Conservation (phyloP, 2,888 invertebrate genomes). For the Drosophila yooni region DNA sequence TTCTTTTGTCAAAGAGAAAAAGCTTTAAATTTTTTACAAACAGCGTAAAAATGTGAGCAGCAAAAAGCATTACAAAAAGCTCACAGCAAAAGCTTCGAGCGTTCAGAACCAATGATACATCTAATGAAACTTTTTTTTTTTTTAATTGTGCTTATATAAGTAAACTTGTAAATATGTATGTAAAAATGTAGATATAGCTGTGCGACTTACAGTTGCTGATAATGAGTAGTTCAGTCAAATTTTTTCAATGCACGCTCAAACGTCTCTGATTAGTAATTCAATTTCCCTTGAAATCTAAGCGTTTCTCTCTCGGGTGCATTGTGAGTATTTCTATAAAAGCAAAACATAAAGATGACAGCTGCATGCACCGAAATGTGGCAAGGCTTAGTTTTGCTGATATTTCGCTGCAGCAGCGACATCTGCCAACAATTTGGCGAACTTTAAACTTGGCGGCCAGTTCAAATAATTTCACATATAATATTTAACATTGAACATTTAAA, state of each 20-base stretch:
- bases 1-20: neutral
- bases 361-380: conserved; percentile 30
- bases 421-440: neutral
- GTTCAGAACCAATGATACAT: neutral
- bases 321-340: neutral
- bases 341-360: conserved; percentile 30
- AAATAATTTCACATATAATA: conserved; percentile 45
- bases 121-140: neutral
- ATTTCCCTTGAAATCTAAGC: neutral
- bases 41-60: neutral
- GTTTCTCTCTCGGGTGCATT: neutral
- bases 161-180: neutral
- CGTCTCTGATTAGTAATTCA: neutral
- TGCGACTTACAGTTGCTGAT: neutral
- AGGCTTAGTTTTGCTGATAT: conserved; percentile 26
- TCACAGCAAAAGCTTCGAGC: neutral
- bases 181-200: neutral
- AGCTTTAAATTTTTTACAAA: neutral
- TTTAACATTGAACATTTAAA: neutral
- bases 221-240: neutral
- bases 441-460: conserved; percentile 21
- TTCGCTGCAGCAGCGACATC: conserved; percentile 16
- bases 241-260: neutral
- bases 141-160: neutral
- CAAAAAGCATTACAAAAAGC: neutral